Conservation (phyloP, 2,888 invertebrate species). For the Odontomyia ornata region DNA sequence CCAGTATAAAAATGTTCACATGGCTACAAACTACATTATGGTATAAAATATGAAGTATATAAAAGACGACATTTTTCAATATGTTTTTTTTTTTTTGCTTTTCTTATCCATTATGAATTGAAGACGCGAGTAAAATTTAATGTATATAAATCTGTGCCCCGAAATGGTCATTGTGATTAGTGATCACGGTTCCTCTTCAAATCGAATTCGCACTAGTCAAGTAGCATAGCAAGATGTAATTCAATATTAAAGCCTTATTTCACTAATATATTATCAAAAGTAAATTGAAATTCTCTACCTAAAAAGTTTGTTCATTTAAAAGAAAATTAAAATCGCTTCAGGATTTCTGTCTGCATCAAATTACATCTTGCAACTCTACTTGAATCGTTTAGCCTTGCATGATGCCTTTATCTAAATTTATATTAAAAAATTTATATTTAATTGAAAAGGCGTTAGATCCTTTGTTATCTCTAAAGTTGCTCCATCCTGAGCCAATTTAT, state of each 20-base stretch:
- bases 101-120: neutral
- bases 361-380: too few species aligned
- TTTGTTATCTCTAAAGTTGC: slow-evolving; percentile 66
- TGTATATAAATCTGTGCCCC: neutral
- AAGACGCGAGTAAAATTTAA: slow-evolving; percentile 14
- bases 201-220: neutral
- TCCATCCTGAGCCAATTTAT: slow-evolving; percentile 69
- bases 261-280: neutral
- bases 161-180: neutral
- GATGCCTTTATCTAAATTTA: slow-evolving; percentile 48
- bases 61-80: slow-evolving; percentile 13
- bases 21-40: slow-evolving; percentile 46
- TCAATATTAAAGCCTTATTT: too few species aligned
- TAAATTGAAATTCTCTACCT: neutral
- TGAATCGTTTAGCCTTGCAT: too few species aligned
- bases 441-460: slow-evolving; percentile 62
- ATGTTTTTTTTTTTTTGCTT: neutral
- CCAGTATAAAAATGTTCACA: slow-evolving; percentile 45
- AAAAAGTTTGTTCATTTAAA: neutral
- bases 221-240: neutral
- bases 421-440: slow-evolving; percentile 60
- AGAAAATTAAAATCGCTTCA: neutral
- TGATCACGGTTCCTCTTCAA: neutral
- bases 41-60: slow-evolving; percentile 46
- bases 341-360: too few species aligned